Base-by-base conservation (phyloP, 53 echinoderm and acorn worm species). In the Paelopatides confundens region DNA sequence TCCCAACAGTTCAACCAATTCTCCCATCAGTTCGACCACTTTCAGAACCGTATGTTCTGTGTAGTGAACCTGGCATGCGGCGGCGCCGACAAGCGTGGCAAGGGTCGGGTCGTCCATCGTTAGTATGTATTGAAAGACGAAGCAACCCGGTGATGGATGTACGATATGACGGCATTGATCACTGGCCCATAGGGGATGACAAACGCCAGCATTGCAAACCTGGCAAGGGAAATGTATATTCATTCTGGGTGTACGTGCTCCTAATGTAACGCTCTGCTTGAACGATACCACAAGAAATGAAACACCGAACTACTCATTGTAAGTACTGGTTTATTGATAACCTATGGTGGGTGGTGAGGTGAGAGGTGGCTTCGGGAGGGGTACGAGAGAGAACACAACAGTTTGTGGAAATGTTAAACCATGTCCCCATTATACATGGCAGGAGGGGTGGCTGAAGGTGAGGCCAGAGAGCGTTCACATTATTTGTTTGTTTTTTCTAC, bases 141-240 rank as follows among this genome's bases (percentile, higher is more conserved):
- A 35, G 13, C n/a, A 63, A 14, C 50, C 66, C 81, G 36, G 30
- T 31, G 64, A 88, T 31, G 21, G n/a, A n/a, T n/a, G n/a, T n/a
- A n/a, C n/a, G n/a, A n/a, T n/a, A n/a, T n/a, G n/a, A n/a, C n/a
- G n/a, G 69, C 31, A 10, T 83, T 18, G 85, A 83, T 40, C 85
- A 89, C 85, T 83, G 70, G 84, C 85, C 90, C 62, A 30, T 71
- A 12, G 54, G 85, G 71, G 34, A 62, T 21, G 32, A 81, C 6
- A 81, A 67, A n/a, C 66, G 82, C 11, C 81, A 81, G 32, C 68
- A 82, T 33, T 88, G 88, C 88, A 88, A 82, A 48, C 31, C 31
- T 1, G 63, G 88, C 66, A 35, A 50, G 26, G 30, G 6, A 12
- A 63, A 79, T 28, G 26, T 24, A 27, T 84, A 64, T 37, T 58